Base-by-base conservation (phyloP, 2,113 vertebrate species). In the Chauna torquata region DNA sequence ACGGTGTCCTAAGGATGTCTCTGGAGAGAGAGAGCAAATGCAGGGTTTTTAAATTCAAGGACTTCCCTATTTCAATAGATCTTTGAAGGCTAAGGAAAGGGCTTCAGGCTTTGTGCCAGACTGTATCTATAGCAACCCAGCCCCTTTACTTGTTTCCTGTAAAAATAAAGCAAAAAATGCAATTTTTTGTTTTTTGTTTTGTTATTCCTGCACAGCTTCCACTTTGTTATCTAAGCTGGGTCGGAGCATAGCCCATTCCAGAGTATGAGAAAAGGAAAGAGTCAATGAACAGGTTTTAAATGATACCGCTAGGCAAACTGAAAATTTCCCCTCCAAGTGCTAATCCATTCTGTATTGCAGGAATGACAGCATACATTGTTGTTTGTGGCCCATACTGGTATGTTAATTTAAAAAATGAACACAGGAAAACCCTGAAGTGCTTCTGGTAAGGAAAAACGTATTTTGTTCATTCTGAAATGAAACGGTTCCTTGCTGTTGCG, bases 1-100 rank as follows among this genome's bases (percentile, higher is more conserved):
- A 1, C 0, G 3, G 9, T 38, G 42, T 28, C n/a, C n/a, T 25
- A 61, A 32, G 40, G 28, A 5, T 0, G 1, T 16, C 72, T 69
- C 61, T 17, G 52, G 19, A 65, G 50, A 84, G 42, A 0, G 1
- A 86, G 82, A 52, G 25, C 5, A 82, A 96, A 84, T 7, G 50
- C 4, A 25, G 64, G 17, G 22, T 13, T 92, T 86, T 84, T 42
- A 49, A 62, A 77, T 11, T 64, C 44, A 62, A 82, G n/a, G 38
- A 27, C 2, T 70, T 90, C 12, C 80, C n/a, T n/a, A 38, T 70
- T 70, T 71, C 68, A 76, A 13, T 8, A 66, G 58, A 5, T 36
- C 64, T 52, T 52, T 82, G 71, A 68, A 65, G 40, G 66, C 5
- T 17, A 40, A 88, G 42, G 40, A 42, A 61, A 55, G 68, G 66